Conservation (phyloP, 2,797 vertebrate species). For the Hydrocynus forskahlii region DNA sequence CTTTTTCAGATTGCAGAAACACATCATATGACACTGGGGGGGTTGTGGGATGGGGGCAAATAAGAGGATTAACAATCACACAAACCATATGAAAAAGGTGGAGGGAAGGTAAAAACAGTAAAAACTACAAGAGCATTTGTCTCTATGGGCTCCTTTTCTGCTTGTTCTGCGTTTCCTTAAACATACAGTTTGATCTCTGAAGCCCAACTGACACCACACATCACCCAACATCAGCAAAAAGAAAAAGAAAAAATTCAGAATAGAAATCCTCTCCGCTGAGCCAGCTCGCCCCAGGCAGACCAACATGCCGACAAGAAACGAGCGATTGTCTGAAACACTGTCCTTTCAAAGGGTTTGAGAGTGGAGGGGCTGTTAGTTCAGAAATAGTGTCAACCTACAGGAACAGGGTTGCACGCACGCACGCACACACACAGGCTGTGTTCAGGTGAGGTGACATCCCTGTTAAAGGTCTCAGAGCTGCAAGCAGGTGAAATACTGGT, state of each 20-base stretch:
- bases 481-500: slow-evolving; percentile 8
- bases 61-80: slow-evolving; percentile 33
- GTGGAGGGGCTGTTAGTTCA: background rate
- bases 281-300: background rate
- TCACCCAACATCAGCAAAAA: background rate
- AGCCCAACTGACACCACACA: background rate
- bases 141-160: slow-evolving; percentile 3
- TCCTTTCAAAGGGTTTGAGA: background rate
- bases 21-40: slow-evolving; percentile 47
- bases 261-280: background rate
- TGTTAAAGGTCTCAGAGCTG: background rate
- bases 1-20: slow-evolving; percentile 46
- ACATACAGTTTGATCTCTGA: background rate
- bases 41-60: too few species aligned
- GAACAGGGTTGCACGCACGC: background rate
- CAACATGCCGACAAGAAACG: background rate
- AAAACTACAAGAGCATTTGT: slow-evolving; percentile 17
- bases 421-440: background rate
- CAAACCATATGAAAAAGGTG: slow-evolving; percentile 28
- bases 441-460: background rate
- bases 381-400: slow-evolving; percentile 16
- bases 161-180: background rate
- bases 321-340: slow-evolving; percentile 22
- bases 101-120: background rate
- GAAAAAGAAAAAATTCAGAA: too few species aligned